Base-by-base conservation (phyloP, 2,113 vertebrate genomes). In the Phaetusa simplex region DNA sequence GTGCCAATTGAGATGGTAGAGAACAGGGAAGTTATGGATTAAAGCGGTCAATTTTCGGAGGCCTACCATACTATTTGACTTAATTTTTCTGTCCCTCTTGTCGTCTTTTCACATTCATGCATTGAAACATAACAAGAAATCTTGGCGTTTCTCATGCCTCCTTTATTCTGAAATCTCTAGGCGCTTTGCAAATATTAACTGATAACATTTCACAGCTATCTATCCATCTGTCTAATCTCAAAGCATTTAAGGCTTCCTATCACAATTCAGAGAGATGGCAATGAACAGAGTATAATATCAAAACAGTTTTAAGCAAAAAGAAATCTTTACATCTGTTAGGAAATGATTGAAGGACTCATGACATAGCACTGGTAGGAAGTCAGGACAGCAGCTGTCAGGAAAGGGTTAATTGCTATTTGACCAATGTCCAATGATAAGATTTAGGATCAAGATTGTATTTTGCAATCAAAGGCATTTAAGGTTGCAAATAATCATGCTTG, bases 101-200 rank as follows among this genome's bases (percentile, higher is more conserved):
- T 86, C 80, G 30, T 67, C 81, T 93, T 86, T 82, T 77, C 32
- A 13, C 53, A 49, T 95, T 96, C 82, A 59, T 59, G 58, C 66
- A 71, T 73, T 93, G 91, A 87, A 95, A 62, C 50, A 55, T 87
- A 91, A 85, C 77, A 89, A 65, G 65, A 61, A 85, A 65, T 53
- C 49, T 72, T 78, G 45, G 14, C 18, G 13, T 97, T 95, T 87
- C 86, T 94, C 43, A 29, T 88, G 42, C 38, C 23, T 91, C 42
- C 67, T 96, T 93, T 97, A 94, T 82, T 83, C 78, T 32, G 21
- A 91, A 91, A 26, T 87, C 82, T 95, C 84, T 38, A 56, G 58
- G 52, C 0, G 0, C 73, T 90, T 82, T 2, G 22, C 74, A 90
- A 91, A 70, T 72, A 90, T 77, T 87, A 95, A 80, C 62, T 93